Base-by-base conservation (phyloP, 2,797 vertebrate species). In the Petrocephalus schoutedeni region DNA sequence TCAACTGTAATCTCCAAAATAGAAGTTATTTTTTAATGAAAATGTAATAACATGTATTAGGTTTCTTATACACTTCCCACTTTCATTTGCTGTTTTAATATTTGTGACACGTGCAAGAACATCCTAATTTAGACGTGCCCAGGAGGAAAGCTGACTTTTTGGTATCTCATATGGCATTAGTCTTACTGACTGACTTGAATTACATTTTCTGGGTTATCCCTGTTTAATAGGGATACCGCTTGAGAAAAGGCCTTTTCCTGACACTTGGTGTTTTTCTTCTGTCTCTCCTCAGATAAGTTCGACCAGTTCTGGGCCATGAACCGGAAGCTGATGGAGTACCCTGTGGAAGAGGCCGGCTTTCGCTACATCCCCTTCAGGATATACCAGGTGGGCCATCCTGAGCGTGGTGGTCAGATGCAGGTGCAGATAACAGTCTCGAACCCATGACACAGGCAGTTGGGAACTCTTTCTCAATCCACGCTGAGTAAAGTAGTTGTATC, bases 291-390 rank as follows among this genome's bases (percentile, higher is more conserved):
- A 99, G 98, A 99, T 94, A 99, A 99, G 92, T 99, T 99, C 92
- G 98, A 99, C 93, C 98, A 99, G 91, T 99, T 99, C 95, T 99
- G 98, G 98, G 97, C 98, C 90, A 99, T 99, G 95, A 99, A 99
- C 94, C 96, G 98, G 91, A 99, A 99, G 94, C 96, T 99, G 90
- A 99, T 99, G 98, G 98, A 99, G 87, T 98, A 97, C 93, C 92
- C 97, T 54, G 94, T 96, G 2, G 98, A 99, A 92, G 98, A 99
- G 41, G 97, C 94, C 88, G 98, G 98, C 93, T 99, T 99, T 95
- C 97, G 98, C 92, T 99, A 97, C 93, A 97, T 99, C 90, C 98
- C 98, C 86, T 99, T 99, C 95, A 98, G 98, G 94, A 97, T 99
- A 97, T 99, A 99, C 94, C 97, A 98, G 97, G 98, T 99, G 94